Base-by-base conservation (phyloP, 2,113 vertebrate species). In the Scolopax mira region DNA sequence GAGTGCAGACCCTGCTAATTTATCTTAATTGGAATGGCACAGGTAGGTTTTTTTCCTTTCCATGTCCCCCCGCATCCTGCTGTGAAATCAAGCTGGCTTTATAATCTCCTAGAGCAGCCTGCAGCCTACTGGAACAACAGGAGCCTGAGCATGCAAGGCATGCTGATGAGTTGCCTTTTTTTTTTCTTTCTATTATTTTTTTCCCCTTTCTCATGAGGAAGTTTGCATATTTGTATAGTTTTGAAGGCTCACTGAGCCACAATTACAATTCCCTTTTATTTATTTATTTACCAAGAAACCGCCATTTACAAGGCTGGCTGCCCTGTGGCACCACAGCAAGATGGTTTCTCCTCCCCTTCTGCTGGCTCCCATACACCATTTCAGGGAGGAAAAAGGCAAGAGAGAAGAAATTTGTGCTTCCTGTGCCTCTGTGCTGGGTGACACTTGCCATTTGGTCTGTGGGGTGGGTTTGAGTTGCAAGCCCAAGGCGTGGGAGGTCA, bases 31-130 rank as follows among this genome's bases (percentile, higher is more conserved):
- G 62, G 37, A 69, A 84, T 39, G 12, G 37, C 75, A 88, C 74
- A 91, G 87, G 93, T 87, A 84, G 35, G 10, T 33, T 73, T 58
- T 60, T n/a, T 16, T 18, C 28, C 65, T 42, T 22, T 19, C 27
- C 37, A 11, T 0, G 2, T 64, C 28, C 65, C 15, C 61, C 37
- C 2, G 7, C 42, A 51, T 33, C 88, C 88, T 66, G 64, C 79
- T 79, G 88, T 62, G 85, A 80, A 52, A 79, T 58, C 64, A 74
- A 83, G 57, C 94, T 74, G 86, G 13, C 66, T 93, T 69, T 71
- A 23, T 44, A 37, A 93, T 65, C 78, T 73, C 75, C 62, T 19
- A 4, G 33, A 61, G 87, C 86, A 87, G 58, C 64, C 57, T 33
- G 46, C 61, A 90, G 85, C 64, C 58, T 30, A 48, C 51, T 7